Conservation (phyloP, 2,888 invertebrate species). For the Drosophila merina region DNA sequence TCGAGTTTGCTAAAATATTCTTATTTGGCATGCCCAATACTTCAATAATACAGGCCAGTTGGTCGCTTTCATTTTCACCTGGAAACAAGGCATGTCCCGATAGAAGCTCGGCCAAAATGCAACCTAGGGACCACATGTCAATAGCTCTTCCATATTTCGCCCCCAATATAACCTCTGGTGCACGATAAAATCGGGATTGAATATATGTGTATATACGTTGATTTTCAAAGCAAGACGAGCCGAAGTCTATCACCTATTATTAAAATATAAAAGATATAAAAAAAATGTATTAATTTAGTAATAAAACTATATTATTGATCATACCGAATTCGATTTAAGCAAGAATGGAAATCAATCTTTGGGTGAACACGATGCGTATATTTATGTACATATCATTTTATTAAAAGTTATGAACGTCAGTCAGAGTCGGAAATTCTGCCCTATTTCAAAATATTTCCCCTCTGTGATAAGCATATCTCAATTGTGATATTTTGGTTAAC, state of each 20-base stretch:
- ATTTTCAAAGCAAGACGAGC: slow-evolving; percentile 99
- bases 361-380: too few species aligned
- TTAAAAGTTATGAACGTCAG: too few species aligned
- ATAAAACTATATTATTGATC: not conserved
- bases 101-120: slow-evolving; percentile 97
- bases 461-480: too few species aligned
- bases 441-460: too few species aligned
- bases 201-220: slow-evolving; percentile 99
- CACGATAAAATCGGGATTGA: slow-evolving; percentile 99
- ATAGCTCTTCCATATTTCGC: slow-evolving; percentile 98
- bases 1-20: slow-evolving; percentile 92
- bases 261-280: not conserved
- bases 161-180: slow-evolving; percentile 96
- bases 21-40: slow-evolving; percentile 86
- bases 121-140: slow-evolving; percentile 98
- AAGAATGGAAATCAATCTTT: too few species aligned
- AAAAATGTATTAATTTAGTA: not conserved
- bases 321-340: too few species aligned
- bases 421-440: too few species aligned
- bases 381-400: too few species aligned
- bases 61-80: slow-evolving; percentile 99
- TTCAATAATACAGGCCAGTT: slow-evolving; percentile 99
- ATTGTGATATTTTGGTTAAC: too few species aligned
- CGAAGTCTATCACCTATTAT: slow-evolving; percentile 97
- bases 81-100: slow-evolving; percentile 99